phyloP scores from a whole-genome alignment of 2,113 vertebrate species.

The Menura novaehollandiae region DNA sequence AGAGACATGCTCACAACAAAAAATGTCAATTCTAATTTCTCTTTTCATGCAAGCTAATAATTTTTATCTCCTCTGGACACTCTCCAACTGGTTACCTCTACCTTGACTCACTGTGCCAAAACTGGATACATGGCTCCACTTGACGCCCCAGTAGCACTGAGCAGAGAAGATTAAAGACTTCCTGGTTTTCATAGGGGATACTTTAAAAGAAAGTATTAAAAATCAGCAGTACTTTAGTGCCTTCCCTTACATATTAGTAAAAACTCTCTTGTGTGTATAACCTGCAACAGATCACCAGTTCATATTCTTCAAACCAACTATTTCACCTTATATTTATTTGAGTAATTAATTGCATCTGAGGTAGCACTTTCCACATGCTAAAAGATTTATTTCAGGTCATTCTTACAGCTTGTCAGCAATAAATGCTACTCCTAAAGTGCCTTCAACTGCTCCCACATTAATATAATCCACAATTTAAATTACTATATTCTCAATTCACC shows the following conservation, averaged over 20 bases:
- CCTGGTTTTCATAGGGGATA: background rate
- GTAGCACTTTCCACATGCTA: background rate
- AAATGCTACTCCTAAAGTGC: background rate
- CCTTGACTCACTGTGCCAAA: background rate
- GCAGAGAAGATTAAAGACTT: background rate
- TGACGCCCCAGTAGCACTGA: background rate
- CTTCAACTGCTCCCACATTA: background rate
- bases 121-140: background rate
- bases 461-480: background rate
- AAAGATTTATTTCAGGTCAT: background rate
- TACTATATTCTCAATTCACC: background rate
- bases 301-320: background rate
- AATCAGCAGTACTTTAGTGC: background rate
- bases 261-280: background rate
- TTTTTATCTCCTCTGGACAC: background rate
- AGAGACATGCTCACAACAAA: background rate
- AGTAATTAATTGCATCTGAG: background rate
- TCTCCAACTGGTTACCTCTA: background rate
- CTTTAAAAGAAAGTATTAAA: background rate
- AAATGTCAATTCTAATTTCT: background rate
- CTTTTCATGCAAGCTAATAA: background rate
- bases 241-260: background rate
- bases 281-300: background rate
- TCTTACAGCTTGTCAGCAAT: background rate
- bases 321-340: background rate